A percentile compares a stretch with the other conserved stretches of the same genome.
phyloP scores from a whole-genome alignment of 2,113 vertebrate genomes.

The Myotis davidii region DNA sequence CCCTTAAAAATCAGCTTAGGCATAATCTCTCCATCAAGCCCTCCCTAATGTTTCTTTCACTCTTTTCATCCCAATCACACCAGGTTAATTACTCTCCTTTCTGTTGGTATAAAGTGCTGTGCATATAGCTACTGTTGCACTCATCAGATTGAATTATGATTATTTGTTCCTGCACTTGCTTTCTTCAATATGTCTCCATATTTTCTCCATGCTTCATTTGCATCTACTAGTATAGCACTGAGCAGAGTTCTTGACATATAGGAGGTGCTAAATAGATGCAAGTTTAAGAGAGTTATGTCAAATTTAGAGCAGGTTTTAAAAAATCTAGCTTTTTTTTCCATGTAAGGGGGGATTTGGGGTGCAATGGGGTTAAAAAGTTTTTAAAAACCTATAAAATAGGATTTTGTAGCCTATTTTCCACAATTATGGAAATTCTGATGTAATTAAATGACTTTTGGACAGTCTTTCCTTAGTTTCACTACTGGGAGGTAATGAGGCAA shows the following conservation, averaged over 20 bases:
- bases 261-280: neutral
- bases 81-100: neutral
- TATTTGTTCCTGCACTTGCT: neutral
- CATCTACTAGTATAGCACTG: neutral
- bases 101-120: neutral
- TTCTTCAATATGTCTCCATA: neutral
- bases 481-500: neutral
- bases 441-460: slow-evolving; percentile 15
- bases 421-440: neutral
- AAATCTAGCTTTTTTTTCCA: neutral
- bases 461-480: neutral
- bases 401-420: neutral
- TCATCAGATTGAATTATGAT: neutral
- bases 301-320: slow-evolving; percentile 21
- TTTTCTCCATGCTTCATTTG: neutral
- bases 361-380: neutral
- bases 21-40: neutral
- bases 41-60: neutral
- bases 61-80: neutral
- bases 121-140: neutral
- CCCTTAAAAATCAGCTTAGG: neutral
- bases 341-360: neutral
- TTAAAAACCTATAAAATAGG: neutral
- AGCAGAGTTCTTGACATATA: neutral
- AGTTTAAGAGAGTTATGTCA: slow-evolving; percentile 14